These are phyloP conservation scores for Sardinella longiceps DNA, from an alignment of 2,797 vertebrate species.

Conservation along the genomic window DNA sequence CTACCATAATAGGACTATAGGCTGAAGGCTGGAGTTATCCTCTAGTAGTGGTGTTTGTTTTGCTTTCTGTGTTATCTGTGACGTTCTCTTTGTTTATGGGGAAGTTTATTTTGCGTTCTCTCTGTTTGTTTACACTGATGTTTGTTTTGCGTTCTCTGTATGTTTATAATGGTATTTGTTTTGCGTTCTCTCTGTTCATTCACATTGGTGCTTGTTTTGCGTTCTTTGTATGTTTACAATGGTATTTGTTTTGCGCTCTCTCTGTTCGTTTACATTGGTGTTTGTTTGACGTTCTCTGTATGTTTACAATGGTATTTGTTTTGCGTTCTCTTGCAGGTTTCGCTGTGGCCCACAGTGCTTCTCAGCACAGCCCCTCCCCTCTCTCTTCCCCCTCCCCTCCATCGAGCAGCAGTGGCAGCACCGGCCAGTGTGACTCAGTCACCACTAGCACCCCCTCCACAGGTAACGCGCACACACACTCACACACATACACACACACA, in stretches of 20 bases:
- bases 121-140: too few relatives aligned
- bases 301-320: too few relatives aligned
- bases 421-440: slow-evolving; percentile 83
- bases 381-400: slow-evolving; percentile 84
- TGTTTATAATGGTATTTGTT: neutral
- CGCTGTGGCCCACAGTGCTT: slow-evolving; percentile 91
- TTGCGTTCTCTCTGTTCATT: neutral
- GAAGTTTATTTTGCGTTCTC: too few relatives aligned
- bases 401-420: slow-evolving; percentile 83
- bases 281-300: neutral
- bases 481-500: neutral
- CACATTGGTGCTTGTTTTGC: neutral
- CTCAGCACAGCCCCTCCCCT: slow-evolving; percentile 83
- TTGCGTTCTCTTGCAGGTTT: slow-evolving; percentile 79
- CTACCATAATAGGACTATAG: too few relatives aligned
- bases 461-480: slow-evolving; percentile 72
- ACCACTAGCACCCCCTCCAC: slow-evolving; percentile 82
- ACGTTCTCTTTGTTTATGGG: too few relatives aligned
- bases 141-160: too few relatives aligned
- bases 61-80: too few relatives aligned
- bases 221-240: neutral
- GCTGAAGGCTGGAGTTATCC: too few relatives aligned
- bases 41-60: too few relatives aligned
- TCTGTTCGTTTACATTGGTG: neutral
- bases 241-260: neutral